phyloP scores from a whole-genome alignment of 2,113 vertebrate species.

The Apteryx owenii region DNA sequence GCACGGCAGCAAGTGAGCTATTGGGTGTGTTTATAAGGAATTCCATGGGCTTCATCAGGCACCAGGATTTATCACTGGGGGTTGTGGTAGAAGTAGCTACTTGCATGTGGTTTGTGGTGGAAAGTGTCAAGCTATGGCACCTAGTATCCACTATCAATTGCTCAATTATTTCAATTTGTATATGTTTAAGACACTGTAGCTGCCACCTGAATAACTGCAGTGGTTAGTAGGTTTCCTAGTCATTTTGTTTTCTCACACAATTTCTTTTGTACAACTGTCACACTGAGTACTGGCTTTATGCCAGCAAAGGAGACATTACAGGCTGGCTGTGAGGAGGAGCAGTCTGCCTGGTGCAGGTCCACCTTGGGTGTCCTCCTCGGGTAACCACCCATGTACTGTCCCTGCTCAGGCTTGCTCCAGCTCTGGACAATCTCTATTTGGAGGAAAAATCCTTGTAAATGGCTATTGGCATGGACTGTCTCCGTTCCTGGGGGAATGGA shows the following conservation, averaged over 20 bases:
- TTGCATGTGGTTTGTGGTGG: background rate
- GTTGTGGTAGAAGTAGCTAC: background rate
- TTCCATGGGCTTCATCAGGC: background rate
- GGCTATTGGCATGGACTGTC: background rate
- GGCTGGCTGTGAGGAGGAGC: background rate
- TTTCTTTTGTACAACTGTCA: accelerated
- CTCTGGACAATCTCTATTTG: background rate
- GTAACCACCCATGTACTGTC: background rate
- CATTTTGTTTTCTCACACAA: background rate
- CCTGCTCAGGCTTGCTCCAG: accelerated
- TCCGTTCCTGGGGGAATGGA: background rate
- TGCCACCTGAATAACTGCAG: background rate
- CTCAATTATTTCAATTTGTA: background rate
- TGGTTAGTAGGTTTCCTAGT: background rate
- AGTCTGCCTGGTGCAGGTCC: background rate
- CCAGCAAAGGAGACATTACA: background rate
- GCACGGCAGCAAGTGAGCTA: background rate
- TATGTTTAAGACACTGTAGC: background rate
- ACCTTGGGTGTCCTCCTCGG: accelerated
- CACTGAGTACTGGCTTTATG: background rate
- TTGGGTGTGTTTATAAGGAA: background rate
- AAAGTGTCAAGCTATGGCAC: background rate
- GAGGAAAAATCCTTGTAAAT: background rate
- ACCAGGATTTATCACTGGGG: background rate
- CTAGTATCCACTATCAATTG: background rate